These are phyloP conservation scores for Cassiopea andromeda DNA, from an alignment of 30 jellyfish, hydroid and myxozoan species.

Conservation along the genomic window DNA sequence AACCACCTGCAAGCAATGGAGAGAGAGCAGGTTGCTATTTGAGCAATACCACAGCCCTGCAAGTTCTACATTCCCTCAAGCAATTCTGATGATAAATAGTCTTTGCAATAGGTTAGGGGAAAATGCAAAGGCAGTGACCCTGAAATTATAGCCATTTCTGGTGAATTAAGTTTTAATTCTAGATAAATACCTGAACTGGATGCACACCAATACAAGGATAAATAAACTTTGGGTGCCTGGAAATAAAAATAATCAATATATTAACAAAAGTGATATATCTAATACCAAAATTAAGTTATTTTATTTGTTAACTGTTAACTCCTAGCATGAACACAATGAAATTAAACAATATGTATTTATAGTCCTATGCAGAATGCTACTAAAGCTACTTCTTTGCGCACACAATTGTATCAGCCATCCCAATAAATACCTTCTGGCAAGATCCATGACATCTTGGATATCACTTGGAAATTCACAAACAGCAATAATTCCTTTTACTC, in stretches of 20 bases:
- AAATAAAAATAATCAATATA: not conserved
- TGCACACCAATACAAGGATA: constrained; percentile 94
- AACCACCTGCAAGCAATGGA: too few species aligned
- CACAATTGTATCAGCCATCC: not conserved
- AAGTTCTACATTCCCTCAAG: too few species aligned
- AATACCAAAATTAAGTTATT: too few species aligned
- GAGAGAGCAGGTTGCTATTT: too few species aligned
- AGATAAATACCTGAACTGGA: constrained; percentile 86
- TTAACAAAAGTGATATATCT: too few species aligned
- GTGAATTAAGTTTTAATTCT: not conserved
- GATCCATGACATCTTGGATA: constrained; percentile 66
- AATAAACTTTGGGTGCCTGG: constrained; percentile 72
- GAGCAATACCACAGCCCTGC: too few species aligned
- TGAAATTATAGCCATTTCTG: not conserved
- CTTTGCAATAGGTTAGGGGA: not conserved
- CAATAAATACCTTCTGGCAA: constrained; percentile 62
- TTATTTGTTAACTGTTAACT: too few species aligned
- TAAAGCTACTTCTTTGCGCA: not conserved
- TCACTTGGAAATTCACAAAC: constrained; percentile 90
- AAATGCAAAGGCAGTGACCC: not conserved
- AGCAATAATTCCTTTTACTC: constrained; percentile 84
- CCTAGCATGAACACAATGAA: too few species aligned
- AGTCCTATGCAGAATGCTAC: too few species aligned
- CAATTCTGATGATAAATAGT: too few species aligned
- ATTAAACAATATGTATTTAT: too few species aligned